These are phyloP conservation scores for Montipora efflorescens DNA, from an alignment of 64 coral and sea anemone species.

Conservation along the genomic window DNA sequence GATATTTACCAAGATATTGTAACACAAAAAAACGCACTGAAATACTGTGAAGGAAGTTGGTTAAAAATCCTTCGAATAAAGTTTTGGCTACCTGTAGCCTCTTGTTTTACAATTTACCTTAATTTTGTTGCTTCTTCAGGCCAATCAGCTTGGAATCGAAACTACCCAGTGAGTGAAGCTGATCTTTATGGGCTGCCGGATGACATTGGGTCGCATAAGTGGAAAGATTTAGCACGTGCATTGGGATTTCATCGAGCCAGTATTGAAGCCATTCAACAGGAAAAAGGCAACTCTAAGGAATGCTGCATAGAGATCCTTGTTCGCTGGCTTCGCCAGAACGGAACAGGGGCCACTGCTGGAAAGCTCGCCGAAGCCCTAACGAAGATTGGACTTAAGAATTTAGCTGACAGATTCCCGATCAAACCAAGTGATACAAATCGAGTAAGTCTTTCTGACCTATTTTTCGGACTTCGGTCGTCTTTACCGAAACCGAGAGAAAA, in stretches of 20 bases:
- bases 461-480: too few relatives aligned
- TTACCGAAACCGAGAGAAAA: too few relatives aligned
- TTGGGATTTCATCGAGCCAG: background rate
- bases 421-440: background rate
- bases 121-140: background rate
- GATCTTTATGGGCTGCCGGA: background rate
- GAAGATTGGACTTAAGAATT: background rate
- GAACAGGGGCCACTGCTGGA: background rate
- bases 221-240: background rate
- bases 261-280: background rate
- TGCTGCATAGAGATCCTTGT: slow-evolving; percentile 8
- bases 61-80: too few relatives aligned
- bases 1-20: too few relatives aligned
- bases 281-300: background rate
- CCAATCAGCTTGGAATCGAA: background rate
- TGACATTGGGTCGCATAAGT: background rate
- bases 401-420: slow-evolving; percentile 11
- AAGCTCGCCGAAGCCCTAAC: background rate
- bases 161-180: background rate
- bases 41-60: too few relatives aligned
- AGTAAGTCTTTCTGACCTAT: background rate
- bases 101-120: background rate
- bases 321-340: background rate
- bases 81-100: too few relatives aligned
- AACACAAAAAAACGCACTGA: too few relatives aligned